phyloP scores from a whole-genome alignment of 2,797 vertebrate species.

The Somateria mollissima region DNA sequence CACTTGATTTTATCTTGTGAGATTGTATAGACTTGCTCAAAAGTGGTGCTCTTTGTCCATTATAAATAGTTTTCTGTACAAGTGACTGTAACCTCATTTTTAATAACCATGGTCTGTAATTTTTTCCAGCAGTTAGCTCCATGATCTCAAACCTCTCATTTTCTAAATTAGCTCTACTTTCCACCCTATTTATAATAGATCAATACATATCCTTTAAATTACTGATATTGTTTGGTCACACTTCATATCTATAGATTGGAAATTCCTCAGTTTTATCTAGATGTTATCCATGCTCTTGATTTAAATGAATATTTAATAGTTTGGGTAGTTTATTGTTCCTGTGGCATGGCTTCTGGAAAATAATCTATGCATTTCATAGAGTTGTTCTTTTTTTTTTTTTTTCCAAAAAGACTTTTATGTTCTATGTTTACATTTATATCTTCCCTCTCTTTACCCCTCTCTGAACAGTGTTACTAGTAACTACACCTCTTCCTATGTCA shows the following conservation, averaged over 20 bases:
- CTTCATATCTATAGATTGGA: neutral
- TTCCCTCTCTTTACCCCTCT: neutral
- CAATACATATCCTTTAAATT: neutral
- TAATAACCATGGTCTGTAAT: neutral
- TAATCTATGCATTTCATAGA: neutral
- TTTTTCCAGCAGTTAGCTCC: neutral
- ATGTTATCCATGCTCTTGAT: neutral
- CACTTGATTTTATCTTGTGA: neutral
- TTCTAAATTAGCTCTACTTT: neutral
- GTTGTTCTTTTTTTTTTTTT: neutral
- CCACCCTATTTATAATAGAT: neutral
- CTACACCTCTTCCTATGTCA: neutral
- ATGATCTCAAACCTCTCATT: neutral
- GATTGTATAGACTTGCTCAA: neutral
- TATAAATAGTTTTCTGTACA: neutral
- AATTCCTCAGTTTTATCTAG: neutral
- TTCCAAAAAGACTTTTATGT: neutral
- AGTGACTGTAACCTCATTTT: neutral
- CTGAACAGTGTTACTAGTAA: neutral
- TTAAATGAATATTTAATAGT: neutral
- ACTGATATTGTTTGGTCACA: neutral
- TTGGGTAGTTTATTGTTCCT: neutral
- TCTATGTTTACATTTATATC: neutral
- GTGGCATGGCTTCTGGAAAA: neutral
- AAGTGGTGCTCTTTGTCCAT: neutral